Evolutionary conservation across 2,797 vertebrate genomes (phyloP), one percentile per base, ranked within the genome.

Genomic region (Melanogrammus aeglefinus): DNA sequence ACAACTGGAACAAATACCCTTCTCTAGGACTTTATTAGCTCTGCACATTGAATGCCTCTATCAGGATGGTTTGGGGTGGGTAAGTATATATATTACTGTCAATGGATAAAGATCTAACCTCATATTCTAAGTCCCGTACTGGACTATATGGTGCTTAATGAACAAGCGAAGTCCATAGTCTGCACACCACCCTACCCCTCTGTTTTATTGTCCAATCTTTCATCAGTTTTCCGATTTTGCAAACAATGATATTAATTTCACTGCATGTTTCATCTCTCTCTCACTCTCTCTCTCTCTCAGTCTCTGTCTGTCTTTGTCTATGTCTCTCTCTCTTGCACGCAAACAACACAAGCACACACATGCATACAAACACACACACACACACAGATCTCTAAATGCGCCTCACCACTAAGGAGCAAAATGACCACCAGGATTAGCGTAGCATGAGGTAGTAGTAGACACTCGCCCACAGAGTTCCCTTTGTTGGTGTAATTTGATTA

Each of bases 1-100:
- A 29, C n/a, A 70, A 12, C 66, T 29, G 66, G 66, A 70, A 70
- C 66, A 70, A 80, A 29, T 51, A 16, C 21, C 47, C 27, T 35
- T 47, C 27, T 74, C 29, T 21, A 57, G 31, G 18, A 70, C 27
- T 70, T 70, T 29, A 29, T 70, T 70, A 27, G 66, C 8, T 70
- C 24, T 16, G 66, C 10, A 70, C 27, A 29, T 29, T 70, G 27
- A 70, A 70, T 70, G 24, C 8, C 66, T 70, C 66, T 12, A 29
- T 70, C 66, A 70, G 27, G 66, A 70, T 24, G 24, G 27, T 24
- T 9, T 27, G 66, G n/a, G 66, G 21, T 7, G 21, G 63, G 63
- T 16, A n/a, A n/a, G 66, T 8, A 16, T 9, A 10, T 70, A 24
- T 14, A 31, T 70, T 29, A 70, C 66, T 31, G n/a, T 70, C n/a